A percentile compares a stretch with the other conserved stretches of the same genome.
phyloP scores from a whole-genome alignment of 2,888 invertebrate genomes.

The Camponotus fellah region DNA sequence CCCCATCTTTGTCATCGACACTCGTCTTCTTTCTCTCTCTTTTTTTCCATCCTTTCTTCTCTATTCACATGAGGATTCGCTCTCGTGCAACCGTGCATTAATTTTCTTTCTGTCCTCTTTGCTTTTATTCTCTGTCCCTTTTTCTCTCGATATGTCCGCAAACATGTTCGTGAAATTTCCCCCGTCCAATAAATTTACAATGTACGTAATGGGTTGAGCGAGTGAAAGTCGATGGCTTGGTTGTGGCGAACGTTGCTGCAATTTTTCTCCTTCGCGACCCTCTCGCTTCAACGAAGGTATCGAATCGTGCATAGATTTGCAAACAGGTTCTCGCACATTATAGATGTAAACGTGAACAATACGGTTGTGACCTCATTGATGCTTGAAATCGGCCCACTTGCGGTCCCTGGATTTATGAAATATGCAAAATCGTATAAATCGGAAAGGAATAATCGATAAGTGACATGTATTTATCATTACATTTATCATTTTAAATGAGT shows the following conservation, averaged over 20 bases:
- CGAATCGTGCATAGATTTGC: slow-evolving; percentile 27
- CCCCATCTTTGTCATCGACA: slow-evolving; percentile 16
- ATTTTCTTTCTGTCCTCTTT: slow-evolving; percentile 18
- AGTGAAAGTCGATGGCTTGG: slow-evolving; percentile 59
- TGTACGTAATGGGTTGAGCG: slow-evolving; percentile 62
- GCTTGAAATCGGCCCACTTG: slow-evolving; percentile 16
- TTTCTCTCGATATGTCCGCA: slow-evolving; percentile 1
- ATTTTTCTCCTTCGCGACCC: slow-evolving; percentile 23
- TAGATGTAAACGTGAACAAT: neutral
- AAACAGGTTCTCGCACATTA: slow-evolving; percentile 14
- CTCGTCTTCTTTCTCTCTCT: neutral
- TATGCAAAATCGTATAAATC: neutral
- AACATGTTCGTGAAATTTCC: slow-evolving; percentile 64
- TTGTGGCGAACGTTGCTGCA: slow-evolving; percentile 45
- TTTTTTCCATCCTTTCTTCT: slow-evolving; percentile 12
- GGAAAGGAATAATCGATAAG: neutral
- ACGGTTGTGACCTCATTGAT: neutral
- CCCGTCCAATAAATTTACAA: slow-evolving; percentile 70
- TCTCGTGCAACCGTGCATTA: neutral
- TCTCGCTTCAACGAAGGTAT: slow-evolving; percentile 39
- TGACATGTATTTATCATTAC: neutral
- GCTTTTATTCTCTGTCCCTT: slow-evolving; percentile 26
- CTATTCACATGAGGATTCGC: neutral
- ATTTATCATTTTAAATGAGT: neutral
- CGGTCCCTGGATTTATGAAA: slow-evolving; percentile 19